These are phyloP conservation scores for Candidula unifasciata DNA, from an alignment of 2,888 invertebrate genomes.

Conservation along the genomic window DNA sequence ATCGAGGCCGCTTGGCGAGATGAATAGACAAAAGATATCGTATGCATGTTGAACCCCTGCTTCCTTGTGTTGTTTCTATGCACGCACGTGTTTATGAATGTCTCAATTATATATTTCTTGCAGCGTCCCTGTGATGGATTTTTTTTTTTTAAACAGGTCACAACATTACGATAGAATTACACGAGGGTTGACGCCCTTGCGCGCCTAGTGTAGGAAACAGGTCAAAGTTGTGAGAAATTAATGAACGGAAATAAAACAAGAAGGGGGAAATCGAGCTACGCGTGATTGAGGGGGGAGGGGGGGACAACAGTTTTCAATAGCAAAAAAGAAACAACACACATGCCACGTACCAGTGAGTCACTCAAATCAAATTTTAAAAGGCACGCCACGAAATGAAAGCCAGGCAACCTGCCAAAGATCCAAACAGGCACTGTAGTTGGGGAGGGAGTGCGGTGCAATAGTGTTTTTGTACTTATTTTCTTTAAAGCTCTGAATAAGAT, in stretches of 20 bases:
- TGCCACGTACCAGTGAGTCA: conserved; percentile 10
- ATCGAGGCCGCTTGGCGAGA: background rate
- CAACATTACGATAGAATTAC: conserved; percentile 5
- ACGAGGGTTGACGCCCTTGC: background rate
- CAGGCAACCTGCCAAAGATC: too few species aligned
- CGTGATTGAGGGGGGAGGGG: background rate
- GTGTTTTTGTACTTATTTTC: too few species aligned
- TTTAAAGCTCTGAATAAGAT: too few species aligned
- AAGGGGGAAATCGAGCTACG: background rate
- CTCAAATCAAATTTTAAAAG: background rate
- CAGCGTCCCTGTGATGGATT: conserved; percentile 9
- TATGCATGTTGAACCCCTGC: background rate
- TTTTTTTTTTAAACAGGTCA: background rate
- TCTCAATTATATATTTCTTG: conserved; percentile 12
- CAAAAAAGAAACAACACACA: background rate
- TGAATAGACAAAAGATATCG: background rate
- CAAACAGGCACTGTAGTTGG: too few species aligned
- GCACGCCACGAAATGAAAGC: background rate
- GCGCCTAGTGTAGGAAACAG: too few species aligned
- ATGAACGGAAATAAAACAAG: conserved; percentile 19
- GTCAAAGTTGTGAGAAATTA: conserved; percentile 24
- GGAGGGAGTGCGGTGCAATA: too few species aligned
- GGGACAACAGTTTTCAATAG: conserved; percentile 3
- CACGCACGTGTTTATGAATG: background rate
- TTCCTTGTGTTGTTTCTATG: background rate